phyloP scores from a whole-genome alignment of 2,113 vertebrate genomes.

The Atlantisia rogersi region DNA sequence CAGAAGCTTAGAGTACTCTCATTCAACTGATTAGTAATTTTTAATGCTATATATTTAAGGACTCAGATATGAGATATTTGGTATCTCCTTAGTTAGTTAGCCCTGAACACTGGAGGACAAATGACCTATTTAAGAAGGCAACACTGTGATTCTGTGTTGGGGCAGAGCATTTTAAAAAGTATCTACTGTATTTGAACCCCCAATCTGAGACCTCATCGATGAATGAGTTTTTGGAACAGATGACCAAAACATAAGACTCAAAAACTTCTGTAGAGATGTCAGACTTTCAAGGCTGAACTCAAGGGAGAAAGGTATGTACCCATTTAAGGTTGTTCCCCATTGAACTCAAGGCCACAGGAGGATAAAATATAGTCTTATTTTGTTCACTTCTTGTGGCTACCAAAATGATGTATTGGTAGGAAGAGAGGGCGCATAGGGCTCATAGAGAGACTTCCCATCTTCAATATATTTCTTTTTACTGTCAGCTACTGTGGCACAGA shows the following conservation, averaged over 20 bases:
- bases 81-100: neutral
- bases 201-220: neutral
- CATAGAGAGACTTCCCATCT: neutral
- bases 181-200: neutral
- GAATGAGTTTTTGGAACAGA: neutral
- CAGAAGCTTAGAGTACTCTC: neutral
- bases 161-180: neutral
- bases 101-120: neutral
- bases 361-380: neutral
- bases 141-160: neutral
- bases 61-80: neutral
- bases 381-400: neutral
- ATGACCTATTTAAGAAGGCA: neutral
- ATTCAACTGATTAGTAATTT: neutral
- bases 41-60: neutral
- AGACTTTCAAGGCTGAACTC: neutral
- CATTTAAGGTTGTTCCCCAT: neutral
- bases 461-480: neutral
- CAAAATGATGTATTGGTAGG: rapidly evolving
- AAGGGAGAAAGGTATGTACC: neutral
- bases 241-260: rapidly evolving
- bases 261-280: neutral
- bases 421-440: neutral
- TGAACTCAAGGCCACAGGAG: neutral
- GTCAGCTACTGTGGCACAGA: neutral